A percentile compares a stretch with the other conserved stretches of the same genome.
These are phyloP conservation scores for Sus cebifrons DNA, from an alignment of 2,797 vertebrate genomes.

Conservation along the genomic window DNA sequence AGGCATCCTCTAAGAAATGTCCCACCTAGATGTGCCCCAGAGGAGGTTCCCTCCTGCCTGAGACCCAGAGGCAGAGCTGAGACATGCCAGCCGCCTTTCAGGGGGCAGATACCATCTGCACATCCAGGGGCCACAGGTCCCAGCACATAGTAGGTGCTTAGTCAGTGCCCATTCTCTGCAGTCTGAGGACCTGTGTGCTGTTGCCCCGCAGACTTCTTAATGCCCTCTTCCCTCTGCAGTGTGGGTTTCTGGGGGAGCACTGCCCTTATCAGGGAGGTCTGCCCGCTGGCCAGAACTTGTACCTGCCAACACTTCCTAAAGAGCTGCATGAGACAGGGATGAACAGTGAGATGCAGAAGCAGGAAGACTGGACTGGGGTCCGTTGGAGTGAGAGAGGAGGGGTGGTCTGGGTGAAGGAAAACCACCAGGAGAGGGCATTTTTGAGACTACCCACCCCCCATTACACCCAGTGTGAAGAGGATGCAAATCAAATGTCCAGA, in stretches of 20 bases:
- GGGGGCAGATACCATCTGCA: neutral
- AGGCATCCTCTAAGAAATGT: neutral
- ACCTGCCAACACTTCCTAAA: neutral
- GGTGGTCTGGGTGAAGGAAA: neutral
- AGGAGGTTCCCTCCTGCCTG: neutral
- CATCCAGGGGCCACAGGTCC: neutral
- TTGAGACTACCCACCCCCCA: neutral
- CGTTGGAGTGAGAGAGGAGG: fast-evolving
- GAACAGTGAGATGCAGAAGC: neutral
- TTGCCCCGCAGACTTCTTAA: neutral
- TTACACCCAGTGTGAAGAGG: neutral
- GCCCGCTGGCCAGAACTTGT: neutral
- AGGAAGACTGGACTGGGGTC: neutral
- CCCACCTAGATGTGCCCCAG: neutral
- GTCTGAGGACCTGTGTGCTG: neutral
- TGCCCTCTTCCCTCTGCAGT: neutral
- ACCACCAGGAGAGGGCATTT: neutral
- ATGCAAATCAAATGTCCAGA: neutral
- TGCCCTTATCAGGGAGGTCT: neutral
- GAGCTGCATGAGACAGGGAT: neutral
- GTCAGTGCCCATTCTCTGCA: neutral
- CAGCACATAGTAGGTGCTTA: neutral
- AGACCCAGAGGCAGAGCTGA: neutral
- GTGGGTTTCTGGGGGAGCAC: neutral
- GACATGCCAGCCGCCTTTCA: neutral